These are phyloP conservation scores for Odontophorus gujanensis DNA, from an alignment of 2,113 vertebrate genomes.

Conservation along the genomic window DNA sequence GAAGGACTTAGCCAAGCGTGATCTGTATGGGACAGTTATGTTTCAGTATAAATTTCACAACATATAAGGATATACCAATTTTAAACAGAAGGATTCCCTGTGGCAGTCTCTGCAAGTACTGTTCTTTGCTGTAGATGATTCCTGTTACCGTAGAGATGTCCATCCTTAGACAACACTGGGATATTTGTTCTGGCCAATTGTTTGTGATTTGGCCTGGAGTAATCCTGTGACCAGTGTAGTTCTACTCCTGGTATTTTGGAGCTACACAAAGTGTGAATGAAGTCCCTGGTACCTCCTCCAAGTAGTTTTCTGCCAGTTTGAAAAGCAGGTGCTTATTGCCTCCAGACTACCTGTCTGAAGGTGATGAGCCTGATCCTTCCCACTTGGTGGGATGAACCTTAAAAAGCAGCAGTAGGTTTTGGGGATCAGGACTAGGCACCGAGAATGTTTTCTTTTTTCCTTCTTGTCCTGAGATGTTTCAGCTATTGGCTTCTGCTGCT, in stretches of 20 bases:
- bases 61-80: neutral
- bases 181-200: neutral
- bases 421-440: neutral
- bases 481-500: slow-evolving; percentile 2
- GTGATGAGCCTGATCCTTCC: accelerated
- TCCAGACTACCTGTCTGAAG: neutral
- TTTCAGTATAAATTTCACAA: neutral
- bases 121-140: neutral
- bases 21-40: neutral
- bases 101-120: neutral
- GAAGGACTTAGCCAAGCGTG: neutral
- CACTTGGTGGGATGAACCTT: neutral
- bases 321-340: neutral
- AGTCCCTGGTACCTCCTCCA: neutral
- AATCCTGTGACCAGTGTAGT: neutral
- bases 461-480: neutral
- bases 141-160: neutral
- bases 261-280: neutral
- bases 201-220: neutral
- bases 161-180: neutral
- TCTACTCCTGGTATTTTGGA: neutral
- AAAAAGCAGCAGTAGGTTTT: neutral
- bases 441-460: neutral
- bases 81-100: neutral
- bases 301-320: neutral